Conservation (phyloP, 2,888 invertebrate genomes). For the Lasioglossum malachurum region DNA sequence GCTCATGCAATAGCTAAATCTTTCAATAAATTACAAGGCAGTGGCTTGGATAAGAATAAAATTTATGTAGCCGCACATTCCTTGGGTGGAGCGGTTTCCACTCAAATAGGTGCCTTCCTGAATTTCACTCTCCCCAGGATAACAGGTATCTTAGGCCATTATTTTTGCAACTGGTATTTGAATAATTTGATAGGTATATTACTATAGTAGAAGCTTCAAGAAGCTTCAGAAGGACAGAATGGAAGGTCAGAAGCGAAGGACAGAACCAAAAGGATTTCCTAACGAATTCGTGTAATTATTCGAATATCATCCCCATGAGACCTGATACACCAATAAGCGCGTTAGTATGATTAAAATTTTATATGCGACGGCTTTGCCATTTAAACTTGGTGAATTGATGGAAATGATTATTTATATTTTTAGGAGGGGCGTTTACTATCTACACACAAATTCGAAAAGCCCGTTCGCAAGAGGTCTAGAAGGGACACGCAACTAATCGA, state of each 20-base stretch:
- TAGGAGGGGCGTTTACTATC: slow-evolving; percentile 67
- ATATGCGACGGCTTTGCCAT: not conserved
- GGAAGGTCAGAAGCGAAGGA: no score
- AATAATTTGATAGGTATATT: not conserved
- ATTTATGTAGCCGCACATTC: slow-evolving; percentile 79
- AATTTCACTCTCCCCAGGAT: slow-evolving; percentile 70
- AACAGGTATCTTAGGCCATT: slow-evolving; percentile 68
- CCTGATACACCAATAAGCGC: slow-evolving; percentile 70
- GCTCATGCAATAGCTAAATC: slow-evolving; percentile 67
- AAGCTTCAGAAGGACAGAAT: no score
- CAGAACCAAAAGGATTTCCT: slow-evolving; percentile 75
- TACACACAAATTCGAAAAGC: not conserved
- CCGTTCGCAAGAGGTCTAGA: not conserved
- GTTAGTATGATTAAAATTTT: slow-evolving; percentile 67
- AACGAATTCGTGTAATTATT: slow-evolving; percentile 43
- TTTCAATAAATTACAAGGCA: slow-evolving; percentile 68
- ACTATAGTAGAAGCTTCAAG: not conserved
- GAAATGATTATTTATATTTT: slow-evolving; percentile 3
- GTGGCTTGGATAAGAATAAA: slow-evolving; percentile 60
- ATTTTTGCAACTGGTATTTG: not conserved
- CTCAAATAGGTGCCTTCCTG: slow-evolving; percentile 33
- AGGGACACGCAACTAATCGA: not conserved
- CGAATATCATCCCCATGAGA: slow-evolving; percentile 70
- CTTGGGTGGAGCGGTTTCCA: slow-evolving; percentile 78
- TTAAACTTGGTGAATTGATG: not conserved